Evolutionary conservation across 2,113 vertebrate genomes (phyloP), one percentile per base, ranked within the genome.

Genomic region (Myotis brandtii): DNA sequence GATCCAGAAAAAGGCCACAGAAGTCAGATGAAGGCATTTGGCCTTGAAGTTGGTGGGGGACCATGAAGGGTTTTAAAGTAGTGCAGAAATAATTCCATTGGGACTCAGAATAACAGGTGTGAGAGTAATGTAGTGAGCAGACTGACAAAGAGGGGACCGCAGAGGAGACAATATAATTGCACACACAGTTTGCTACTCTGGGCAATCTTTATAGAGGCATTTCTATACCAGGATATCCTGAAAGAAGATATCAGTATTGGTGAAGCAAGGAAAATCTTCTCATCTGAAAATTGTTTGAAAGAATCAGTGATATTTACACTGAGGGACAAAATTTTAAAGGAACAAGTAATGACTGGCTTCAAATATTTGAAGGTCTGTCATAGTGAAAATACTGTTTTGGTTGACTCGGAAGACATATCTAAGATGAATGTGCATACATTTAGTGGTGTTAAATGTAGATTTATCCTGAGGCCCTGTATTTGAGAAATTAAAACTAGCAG

Each of bases 381-480:
- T 40, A 88, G n/a, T 88, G 86, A 96, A 96, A 88, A 96, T 89
- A 94, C 50, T 52, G 54, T 83, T 95, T 73, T 89, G 56, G 91
- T 56, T 90, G 48, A 95, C 32, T 86, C 34, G 40, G 75, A 94
- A 86, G 62, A 86, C 30, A 80, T 25, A 72, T 40, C 16, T 76
- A 69, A 5, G 50, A 73, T 77, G 89, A 90, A 84, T 72, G 59
- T 91, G 40, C 23, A 64, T 69, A 32, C 2, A 95, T 56, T 77
- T 84, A 90, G 48, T 32, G n/a, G 30, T 52, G 72, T 88, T 86
- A 91, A 95, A 43, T 82, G 69, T 37, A 75, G 88, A 95, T 90
- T 92, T 25, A 34, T 73, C 25, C 48, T 64, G 30, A 95, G 43
- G n/a, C 14, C 37, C 46, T 56, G 34, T 30, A 50, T 69, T 90